Conservation (phyloP, 2,888 invertebrate genomes). For the Aradus depressus region DNA sequence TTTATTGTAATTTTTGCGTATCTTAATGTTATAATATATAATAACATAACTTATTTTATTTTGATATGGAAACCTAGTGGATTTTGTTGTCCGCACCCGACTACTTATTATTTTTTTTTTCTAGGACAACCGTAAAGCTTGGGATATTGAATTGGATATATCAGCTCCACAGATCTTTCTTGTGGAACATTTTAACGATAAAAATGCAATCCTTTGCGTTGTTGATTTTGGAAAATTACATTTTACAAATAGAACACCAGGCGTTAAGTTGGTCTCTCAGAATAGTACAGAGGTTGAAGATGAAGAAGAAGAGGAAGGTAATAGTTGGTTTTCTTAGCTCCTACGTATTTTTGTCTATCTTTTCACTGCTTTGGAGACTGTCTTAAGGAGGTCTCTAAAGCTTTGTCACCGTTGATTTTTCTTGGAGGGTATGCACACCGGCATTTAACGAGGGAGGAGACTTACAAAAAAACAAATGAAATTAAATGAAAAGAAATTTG, state of each 20-base stretch:
- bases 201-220: constrained; percentile 66
- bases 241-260: constrained; percentile 39
- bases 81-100: background rate
- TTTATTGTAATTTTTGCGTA: background rate
- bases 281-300: constrained; percentile 33
- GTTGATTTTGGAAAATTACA: constrained; percentile 84
- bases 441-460: too few relatives aligned
- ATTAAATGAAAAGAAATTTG: too few relatives aligned
- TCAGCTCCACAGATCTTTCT: constrained; percentile 88
- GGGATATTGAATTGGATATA: constrained; percentile 84
- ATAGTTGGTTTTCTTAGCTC: background rate
- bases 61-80: background rate
- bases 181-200: constrained; percentile 66
- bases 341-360: constrained; percentile 7
- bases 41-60: background rate
- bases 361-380: constrained; percentile 16
- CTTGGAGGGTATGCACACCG: too few relatives aligned
- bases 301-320: constrained; percentile 43
- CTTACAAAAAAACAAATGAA: too few relatives aligned
- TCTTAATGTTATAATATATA: background rate
- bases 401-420: too few relatives aligned
- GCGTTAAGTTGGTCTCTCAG: constrained; percentile 32
- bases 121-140: constrained; percentile 56
- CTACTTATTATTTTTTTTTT: constrained; percentile 20
- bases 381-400: too few relatives aligned